A percentile compares a stretch with the other conserved stretches of the same genome.
Evolutionary conservation across 2,113 vertebrate genomes (phyloP).

Genomic region (Danio rerio): GRCz12tu NC_133192.1:30590501-30591000

Average conservation of each 20-base stretch:
- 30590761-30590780: not conserved
- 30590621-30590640: conserved; percentile 24
- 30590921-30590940: conserved; percentile 32
- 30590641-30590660: conserved; percentile 9
- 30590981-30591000: conserved; percentile 41
- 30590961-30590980: conserved; percentile 42
- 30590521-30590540: conserved; percentile 55
- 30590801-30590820: conserved; percentile 23
- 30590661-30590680: conserved; percentile 15
- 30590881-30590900: conserved; percentile 17
- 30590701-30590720: conserved; percentile 1
- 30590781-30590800: conserved; percentile 39
- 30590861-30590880: conserved; percentile 32
- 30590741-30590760: not conserved
- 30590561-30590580: conserved; percentile 56
- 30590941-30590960: conserved; percentile 31
- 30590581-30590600: conserved; percentile 10
- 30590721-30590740: not conserved
- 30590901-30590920: conserved; percentile 24
- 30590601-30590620: conserved; percentile 8
- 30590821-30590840: conserved; percentile 41
- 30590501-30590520: conserved; percentile 59
- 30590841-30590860: conserved; percentile 39
- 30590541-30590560: conserved; percentile 53
- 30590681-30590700: conserved; percentile 10